phyloP scores from a whole-genome alignment of 2,797 vertebrate species.

The Thalassophryne amazonica region DNA sequence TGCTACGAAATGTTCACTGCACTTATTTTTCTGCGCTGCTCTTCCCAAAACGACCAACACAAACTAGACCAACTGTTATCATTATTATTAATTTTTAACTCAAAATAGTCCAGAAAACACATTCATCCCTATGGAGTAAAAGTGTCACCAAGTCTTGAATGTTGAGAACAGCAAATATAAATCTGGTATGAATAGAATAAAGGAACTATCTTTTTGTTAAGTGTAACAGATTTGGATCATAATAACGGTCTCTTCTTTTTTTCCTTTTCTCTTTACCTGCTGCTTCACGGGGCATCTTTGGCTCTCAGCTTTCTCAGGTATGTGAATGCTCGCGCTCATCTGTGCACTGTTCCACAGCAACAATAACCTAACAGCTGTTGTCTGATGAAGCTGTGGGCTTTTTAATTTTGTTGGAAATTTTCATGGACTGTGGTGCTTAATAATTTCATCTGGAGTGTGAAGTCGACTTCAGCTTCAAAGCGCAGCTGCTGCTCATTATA shows the following conservation, averaged over 20 bases:
- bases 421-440: constrained; percentile 30
- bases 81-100: too few species aligned
- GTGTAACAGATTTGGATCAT: too few species aligned
- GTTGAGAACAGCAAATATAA: background rate
- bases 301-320: constrained; percentile 74
- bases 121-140: background rate
- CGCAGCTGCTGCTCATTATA: background rate
- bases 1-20: background rate
- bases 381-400: constrained; percentile 7
- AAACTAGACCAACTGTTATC: too few species aligned
- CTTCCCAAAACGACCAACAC: too few species aligned
- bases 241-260: background rate
- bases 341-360: background rate
- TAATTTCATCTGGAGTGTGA: constrained; percentile 54
- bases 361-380: constrained; percentile 10
- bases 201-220: background rate
- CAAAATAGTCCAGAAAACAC: background rate
- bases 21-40: background rate
- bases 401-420: constrained; percentile 7
- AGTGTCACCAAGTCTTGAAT: background rate
- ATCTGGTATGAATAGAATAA: background rate
- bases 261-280: constrained; percentile 8
- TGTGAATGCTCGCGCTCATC: constrained; percentile 29
- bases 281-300: constrained; percentile 38
- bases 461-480: constrained; percentile 47